Base-by-base conservation (phyloP, 2,113 vertebrate species). In the Anarrhichthys ocellatus region DNA sequence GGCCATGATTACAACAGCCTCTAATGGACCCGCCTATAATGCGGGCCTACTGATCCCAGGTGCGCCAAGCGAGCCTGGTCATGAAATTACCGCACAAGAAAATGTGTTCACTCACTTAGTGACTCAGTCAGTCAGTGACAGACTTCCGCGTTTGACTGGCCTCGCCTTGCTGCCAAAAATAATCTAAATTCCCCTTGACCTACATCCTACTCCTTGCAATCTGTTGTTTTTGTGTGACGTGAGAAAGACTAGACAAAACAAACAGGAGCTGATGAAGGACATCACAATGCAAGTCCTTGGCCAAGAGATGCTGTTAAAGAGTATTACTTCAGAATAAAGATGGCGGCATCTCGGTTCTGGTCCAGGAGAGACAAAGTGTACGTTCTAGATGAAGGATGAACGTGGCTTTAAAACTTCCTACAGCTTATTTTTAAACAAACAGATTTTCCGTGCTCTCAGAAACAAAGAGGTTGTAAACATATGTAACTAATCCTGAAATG, bases 221-320 rank as follows among this genome's bases (percentile, higher is more conserved):
- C 34, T 50, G 20, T 32, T 56, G 3, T 22, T 34, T 34, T 5
- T 58, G 64, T 13, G 18, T 7, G 24, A 17, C 69, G 20, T 14
- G 42, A 42, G 40, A 59, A 10, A 63, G 40, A 64, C 46, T 6
- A 58, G 62, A 78, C 62, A 27, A 58, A 84, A 64, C 34, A 64
- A 63, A 44, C 9, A 66, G 27, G 20, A 80, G 32, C 8, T 38
- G 18, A 29, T 62, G 29, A 75, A 75, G 75, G 80, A 61, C 71
- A 50, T n/a, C 18, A 22, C 40, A 4, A 24, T 58, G 58, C 14
- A 32, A 38, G 17, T 44, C 24, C 8, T 52, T 17, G 9, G 68
- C 64, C 70, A 32, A 73, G 18, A n/a, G 77, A 6, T 59, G n/a
- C 46, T 50, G 6, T 42, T 50, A 36, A 46, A 48, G 17, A 54